Evolutionary conservation across 2,888 invertebrate genomes (phyloP), one percentile per base, ranked within the genome.

Genomic region (Tortricodes alternella): DNA sequence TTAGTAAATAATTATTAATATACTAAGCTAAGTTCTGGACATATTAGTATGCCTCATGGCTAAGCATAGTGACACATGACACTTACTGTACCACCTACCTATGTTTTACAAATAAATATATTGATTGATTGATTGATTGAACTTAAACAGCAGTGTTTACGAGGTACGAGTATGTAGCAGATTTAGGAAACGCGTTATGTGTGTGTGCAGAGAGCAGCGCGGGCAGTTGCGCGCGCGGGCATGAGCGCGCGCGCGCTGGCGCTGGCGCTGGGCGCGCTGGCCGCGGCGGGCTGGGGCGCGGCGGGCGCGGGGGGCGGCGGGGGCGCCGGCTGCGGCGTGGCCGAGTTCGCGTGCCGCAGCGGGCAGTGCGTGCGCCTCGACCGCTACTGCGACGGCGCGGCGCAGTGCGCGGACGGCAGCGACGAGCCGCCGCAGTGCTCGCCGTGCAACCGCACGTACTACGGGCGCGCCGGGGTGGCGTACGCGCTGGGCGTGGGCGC

Each of bases 371-470:
- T 97, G 78, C 94, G 96, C 18, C 92, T 96, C 62, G 97, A 97
- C 89, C 94, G 94, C 68, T 97, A 95, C 84, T 97, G 97, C 89
- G 96, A 97, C 85, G 96, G 96, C 56, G 88, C 89, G 68, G 93
- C 95, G 85, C 96, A 97, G 83, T 97, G 97, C 83, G 94, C 95
- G 21, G 97, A 97, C 88, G 93, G 93, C 65, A 96, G 96, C 74
- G 97, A 97, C 85, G 97, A 97, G 86, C 96, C 96, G 48, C 88
- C 93, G 61, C 93, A 93, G 78, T 96, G 96, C 81, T 94, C 92
- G 93, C 94, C 94, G 63, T 97, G 97, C 91, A 97, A 97, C 90
- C 93, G 97, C 74, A 97, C 97, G 48, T 97, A 97, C 87, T 97
- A 97, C 85, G 97, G 97, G 8, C 96, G 95, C 75, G 94, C 95